These are phyloP conservation scores for Sinonovacula constricta DNA, from an alignment of 1,140 invertebrate species.

Conservation along the genomic window DNA sequence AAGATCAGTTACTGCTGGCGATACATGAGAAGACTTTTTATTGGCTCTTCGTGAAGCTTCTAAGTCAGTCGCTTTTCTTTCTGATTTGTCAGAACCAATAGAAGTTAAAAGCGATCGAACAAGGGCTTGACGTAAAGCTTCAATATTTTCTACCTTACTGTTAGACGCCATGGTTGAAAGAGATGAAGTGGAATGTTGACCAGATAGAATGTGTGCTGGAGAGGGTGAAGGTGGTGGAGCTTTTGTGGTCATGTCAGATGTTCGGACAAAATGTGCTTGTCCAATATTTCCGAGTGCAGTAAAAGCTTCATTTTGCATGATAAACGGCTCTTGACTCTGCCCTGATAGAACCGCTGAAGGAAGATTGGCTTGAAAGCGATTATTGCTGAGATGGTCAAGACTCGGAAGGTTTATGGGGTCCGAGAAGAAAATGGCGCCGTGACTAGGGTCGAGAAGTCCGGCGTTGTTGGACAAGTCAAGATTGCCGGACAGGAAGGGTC, in stretches of 20 bases:
- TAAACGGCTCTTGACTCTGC: neutral
- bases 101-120: neutral
- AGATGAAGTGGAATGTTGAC: neutral
- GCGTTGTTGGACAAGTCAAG: neutral
- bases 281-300: slow-evolving; percentile 40
- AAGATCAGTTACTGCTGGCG: no score
- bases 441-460: neutral
- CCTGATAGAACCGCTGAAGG: neutral
- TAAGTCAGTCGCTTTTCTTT: no score
- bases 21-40: no score
- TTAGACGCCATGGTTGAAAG: neutral
- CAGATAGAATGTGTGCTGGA: neutral
- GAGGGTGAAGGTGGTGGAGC: neutral
- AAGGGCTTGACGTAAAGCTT: neutral
- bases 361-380: neutral
- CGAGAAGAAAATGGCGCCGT: neutral
- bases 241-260: neutral
- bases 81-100: no score
- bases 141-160: neutral
- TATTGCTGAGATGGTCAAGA: neutral
- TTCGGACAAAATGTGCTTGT: slow-evolving; percentile 4
- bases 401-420: neutral
- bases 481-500: neutral
- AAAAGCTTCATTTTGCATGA: slow-evolving; percentile 31
- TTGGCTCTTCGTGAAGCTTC: no score